Evolutionary conservation across 2,888 invertebrate species (phyloP).

Genomic region (Tinea semifulvella): DNA sequence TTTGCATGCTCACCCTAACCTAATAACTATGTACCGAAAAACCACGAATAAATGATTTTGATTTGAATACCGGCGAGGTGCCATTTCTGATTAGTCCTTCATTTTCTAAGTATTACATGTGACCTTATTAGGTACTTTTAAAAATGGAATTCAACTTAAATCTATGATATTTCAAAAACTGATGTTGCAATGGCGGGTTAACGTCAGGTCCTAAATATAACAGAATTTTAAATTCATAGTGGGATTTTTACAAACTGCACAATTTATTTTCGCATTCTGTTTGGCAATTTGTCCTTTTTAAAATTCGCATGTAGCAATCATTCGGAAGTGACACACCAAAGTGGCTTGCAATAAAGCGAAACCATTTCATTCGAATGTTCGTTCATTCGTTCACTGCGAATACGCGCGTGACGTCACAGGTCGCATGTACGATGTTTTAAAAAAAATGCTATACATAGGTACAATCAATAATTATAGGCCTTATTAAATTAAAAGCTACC

Average conservation of each 20-base stretch:
- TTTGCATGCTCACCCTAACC: no score
- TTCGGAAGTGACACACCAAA: conserved; percentile 36
- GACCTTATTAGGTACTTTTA: no score
- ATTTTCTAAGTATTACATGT: no score
- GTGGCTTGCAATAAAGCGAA: conserved; percentile 35
- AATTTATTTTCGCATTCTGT: conserved; percentile 7
- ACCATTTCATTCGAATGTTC: conserved; percentile 24
- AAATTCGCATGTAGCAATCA: conserved; percentile 30
- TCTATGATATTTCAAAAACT: no score
- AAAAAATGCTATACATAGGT: neutral
- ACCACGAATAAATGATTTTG: no score
- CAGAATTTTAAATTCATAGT: neutral
- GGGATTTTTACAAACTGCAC: conserved; percentile 3
- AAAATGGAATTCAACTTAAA: no score
- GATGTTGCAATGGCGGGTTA: no score
- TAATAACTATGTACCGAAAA: no score
- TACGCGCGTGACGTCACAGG: conserved; percentile 7
- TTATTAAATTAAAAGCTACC: no score
- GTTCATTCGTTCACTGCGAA: conserved; percentile 8
- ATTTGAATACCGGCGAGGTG: no score
- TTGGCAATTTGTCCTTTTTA: conserved; percentile 25
- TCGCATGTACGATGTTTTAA: conserved; percentile 1
- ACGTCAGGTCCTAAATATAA: no score
- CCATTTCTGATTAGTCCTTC: no score
- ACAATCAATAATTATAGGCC: neutral